Evolutionary conservation across 53 echinoderm and acorn worm species (phyloP), one percentile per base, ranked within the genome.

Genomic region (Actinopyga echinites): DNA sequence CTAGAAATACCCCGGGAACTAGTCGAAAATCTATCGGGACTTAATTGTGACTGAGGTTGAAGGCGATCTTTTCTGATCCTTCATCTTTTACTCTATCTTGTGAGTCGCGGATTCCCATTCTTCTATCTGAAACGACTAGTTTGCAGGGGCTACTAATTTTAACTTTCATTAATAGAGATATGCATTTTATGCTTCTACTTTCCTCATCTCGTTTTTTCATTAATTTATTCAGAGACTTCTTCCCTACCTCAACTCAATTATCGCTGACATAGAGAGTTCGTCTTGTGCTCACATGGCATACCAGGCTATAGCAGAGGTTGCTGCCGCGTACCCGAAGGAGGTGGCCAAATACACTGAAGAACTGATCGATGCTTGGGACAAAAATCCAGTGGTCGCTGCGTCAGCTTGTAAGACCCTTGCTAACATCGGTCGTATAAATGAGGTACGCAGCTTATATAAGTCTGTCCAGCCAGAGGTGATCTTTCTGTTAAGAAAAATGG

Each of bases 351-450:
- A 92, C 44, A 11, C 86, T 1, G 87, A 94, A 38, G 88, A 77
- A 37, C 71, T 95, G 77, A 23, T 92, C 3, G 29, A 68, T 5
- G 80, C 90, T 2, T 79, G 86, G 64, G 87, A 91, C 3, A 63
- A 75, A 30, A 74, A 84, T 9, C 90, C 99, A 6, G 38, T 88
- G 60, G 71, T 82, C 9, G 82, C 91, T 24, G 59, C 88, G 15
- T 79, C 86, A 3, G 85, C 89, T 21, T 86, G 89, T 21, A 92
- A 94, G 71, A 83, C 86, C 2, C 84, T 99, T 25, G 99, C 91
- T 2, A 93, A 87, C 45, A 87, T 99, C 30, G 99, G 99, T 0
- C 80, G 85, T 15, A 81, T 92, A n/a, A 85, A 91, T 53, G 67
- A 94, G 94, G 99, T 94, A 66, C 17, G 7, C 49, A 5, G 49